Percentiles rank a stretch among this genome's conserved stretches.
These are phyloP conservation scores for Trichechus manatus DNA, from an alignment of 2,113 vertebrate species.

Conservation along the genomic window DNA sequence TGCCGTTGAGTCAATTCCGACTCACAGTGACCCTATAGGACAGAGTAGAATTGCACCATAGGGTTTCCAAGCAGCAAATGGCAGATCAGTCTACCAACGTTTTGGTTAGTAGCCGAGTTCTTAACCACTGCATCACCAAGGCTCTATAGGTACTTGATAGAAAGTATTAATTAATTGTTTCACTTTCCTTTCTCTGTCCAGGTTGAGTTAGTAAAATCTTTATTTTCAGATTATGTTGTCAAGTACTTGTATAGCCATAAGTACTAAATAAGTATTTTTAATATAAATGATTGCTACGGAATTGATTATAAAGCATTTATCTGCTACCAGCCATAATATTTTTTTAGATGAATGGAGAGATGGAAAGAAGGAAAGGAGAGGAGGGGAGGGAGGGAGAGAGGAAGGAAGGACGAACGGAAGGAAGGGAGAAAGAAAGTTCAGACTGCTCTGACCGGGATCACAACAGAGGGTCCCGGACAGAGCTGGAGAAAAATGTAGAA, in stretches of 20 bases:
- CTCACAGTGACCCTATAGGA: no score
- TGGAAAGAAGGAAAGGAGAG: neutral
- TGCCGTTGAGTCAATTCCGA: no score
- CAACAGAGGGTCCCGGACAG: no score
- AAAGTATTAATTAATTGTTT: neutral
- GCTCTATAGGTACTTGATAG: neutral
- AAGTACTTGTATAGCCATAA: neutral
- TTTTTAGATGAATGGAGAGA: conserved; percentile 1
- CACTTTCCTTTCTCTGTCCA: neutral
- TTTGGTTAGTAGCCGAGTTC: no score
- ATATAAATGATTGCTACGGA: neutral
- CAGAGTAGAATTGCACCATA: no score
- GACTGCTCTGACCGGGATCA: no score
- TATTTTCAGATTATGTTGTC: conserved; percentile 48
- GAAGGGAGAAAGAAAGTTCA: neutral
- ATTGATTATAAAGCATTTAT: conserved; percentile 17
- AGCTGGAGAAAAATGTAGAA: no score
- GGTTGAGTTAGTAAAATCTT: neutral
- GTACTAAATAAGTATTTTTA: conserved; percentile 15
- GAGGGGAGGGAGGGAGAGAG: neutral
- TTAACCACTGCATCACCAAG: no score
- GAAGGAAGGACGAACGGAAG: no score
- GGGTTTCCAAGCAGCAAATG: no score
- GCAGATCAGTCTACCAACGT: no score
- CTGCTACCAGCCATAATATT: neutral